Evolutionary conservation across 2,113 vertebrate species (phyloP).

Genomic region (Oxyruncus cristatus): DNA sequence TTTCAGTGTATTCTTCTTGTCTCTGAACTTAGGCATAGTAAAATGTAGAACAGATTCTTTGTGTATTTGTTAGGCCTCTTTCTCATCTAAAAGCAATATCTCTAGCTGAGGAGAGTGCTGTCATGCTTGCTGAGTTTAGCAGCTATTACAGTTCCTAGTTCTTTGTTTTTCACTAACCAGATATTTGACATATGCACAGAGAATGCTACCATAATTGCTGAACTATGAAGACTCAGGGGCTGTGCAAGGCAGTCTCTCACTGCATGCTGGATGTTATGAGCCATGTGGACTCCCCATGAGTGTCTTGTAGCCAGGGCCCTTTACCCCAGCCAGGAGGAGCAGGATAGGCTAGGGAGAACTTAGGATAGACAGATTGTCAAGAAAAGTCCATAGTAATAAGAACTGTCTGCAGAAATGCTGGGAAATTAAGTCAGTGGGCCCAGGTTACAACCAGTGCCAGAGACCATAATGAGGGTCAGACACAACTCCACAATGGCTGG

Average conservation of each 20-base stretch:
- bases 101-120: not conserved
- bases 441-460: not conserved
- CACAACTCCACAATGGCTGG: not conserved
- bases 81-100: not conserved
- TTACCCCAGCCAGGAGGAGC: not conserved
- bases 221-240: too few species aligned
- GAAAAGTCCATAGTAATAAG: not conserved
- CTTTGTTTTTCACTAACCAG: not conserved
- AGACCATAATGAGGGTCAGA: not conserved
- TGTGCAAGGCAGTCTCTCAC: not conserved
- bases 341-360: not conserved
- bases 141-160: not conserved
- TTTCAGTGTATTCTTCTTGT: not conserved
- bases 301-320: not conserved
- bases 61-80: not conserved
- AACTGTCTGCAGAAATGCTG: not conserved
- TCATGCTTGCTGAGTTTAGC: not conserved
- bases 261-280: accelerated
- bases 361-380: not conserved
- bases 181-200: not conserved
- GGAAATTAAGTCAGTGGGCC: not conserved
- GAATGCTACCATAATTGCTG: not conserved
- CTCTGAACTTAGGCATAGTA: not conserved
- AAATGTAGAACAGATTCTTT: not conserved
- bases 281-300: not conserved